These are phyloP conservation scores for Melitaea athalia DNA, from an alignment of 2,888 invertebrate species.

Conservation along the genomic window DNA sequence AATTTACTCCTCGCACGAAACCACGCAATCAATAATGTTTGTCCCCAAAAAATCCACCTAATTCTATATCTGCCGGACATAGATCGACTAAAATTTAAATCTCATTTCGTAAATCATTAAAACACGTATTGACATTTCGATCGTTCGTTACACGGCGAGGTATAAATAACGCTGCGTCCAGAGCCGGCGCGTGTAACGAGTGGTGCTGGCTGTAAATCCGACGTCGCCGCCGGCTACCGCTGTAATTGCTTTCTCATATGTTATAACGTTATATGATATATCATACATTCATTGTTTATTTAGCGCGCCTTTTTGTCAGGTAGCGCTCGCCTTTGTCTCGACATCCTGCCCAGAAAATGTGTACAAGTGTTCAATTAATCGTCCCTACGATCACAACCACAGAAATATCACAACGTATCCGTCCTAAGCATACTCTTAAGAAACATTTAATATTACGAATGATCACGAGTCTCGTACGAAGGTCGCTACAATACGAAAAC, in stretches of 20 bases:
- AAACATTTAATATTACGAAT: not conserved
- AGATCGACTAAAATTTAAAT: not conserved
- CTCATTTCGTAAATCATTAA: conserved; percentile 13
- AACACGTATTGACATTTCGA: conserved; percentile 20
- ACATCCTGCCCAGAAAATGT: conserved; percentile 11
- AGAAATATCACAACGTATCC: not conserved
- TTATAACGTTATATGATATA: conserved; percentile 51
- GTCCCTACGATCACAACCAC: not conserved
- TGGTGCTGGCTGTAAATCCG: conserved; percentile 57
- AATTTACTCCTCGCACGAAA: not conserved
- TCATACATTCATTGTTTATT: conserved; percentile 73
- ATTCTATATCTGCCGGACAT: not conserved
- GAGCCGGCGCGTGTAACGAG: conserved; percentile 34
- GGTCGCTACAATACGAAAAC: conserved; percentile 1
- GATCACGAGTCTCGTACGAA: not conserved
- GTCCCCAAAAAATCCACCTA: not conserved
- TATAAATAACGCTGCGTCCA: conserved; percentile 13
- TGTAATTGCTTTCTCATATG: conserved; percentile 63
- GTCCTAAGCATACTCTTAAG: not conserved
- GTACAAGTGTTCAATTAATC: conserved; percentile 12
- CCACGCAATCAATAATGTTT: not conserved
- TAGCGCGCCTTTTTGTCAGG: conserved; percentile 67
- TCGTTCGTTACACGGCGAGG: conserved; percentile 17
- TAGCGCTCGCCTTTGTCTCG: conserved; percentile 47
- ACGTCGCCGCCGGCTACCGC: conserved; percentile 60